Percentiles rank a stretch among this genome's conserved stretches.
Evolutionary conservation across 2,797 vertebrate genomes (phyloP).

Genomic region (Spea hammondii): DNA sequence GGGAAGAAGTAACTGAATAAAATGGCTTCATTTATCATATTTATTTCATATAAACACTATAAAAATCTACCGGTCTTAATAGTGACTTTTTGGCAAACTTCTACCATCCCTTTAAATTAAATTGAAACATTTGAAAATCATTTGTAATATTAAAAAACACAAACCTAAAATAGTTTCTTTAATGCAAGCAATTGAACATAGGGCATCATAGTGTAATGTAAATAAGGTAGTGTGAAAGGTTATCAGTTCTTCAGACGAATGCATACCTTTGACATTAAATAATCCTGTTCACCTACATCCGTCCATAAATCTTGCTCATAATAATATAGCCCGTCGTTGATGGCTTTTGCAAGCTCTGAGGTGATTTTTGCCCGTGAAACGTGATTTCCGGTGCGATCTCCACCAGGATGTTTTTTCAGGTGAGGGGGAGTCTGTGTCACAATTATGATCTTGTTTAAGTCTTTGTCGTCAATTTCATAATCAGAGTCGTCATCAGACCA

Average conservation of each 20-base stretch:
- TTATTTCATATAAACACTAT: no score
- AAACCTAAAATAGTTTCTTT: no score
- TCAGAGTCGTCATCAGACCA: constrained; percentile 86
- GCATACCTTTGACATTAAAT: constrained; percentile 73
- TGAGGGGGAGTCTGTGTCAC: constrained; percentile 88
- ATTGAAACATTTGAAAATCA: no score
- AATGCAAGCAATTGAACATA: background rate
- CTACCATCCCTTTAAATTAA: no score
- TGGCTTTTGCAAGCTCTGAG: constrained; percentile 82
- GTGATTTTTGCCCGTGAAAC: constrained; percentile 79
- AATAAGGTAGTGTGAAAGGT: no score
- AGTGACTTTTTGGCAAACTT: no score
- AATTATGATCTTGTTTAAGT: constrained; percentile 91
- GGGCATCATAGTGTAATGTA: background rate
- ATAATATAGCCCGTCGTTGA: constrained; percentile 89
- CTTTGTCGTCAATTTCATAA: constrained; percentile 88
- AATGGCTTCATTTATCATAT: no score
- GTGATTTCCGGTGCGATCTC: constrained; percentile 76
- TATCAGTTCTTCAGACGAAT: background rate
- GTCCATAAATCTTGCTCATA: constrained; percentile 91
- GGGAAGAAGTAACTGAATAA: no score
- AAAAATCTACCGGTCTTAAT: no score
- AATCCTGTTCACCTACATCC: constrained; percentile 68
- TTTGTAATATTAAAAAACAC: no score
- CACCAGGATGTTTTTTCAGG: constrained; percentile 78